Evolutionary conservation across 2,888 invertebrate species (phyloP), one percentile per base, ranked within the genome.

Genomic region (Urechis unicinctus): DNA sequence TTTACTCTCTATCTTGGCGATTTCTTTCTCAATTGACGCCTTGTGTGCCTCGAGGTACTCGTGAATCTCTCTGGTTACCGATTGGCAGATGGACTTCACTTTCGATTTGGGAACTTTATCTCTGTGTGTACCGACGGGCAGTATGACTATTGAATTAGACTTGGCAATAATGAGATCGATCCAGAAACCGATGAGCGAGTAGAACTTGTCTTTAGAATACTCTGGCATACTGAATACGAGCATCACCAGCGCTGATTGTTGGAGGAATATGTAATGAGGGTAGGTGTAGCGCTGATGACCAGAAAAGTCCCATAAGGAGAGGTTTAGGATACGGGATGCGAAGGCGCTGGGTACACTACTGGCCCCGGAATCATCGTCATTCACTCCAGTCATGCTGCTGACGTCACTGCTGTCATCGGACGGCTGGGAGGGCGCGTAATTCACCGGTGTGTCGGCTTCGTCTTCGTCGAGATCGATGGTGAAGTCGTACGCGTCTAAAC

Each of bases 101-200:
- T 55, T 47, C 21, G 62, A 54, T 22, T 61, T 52, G 17, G 57
- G 58, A 25, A 74, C 48, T 50, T 58, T 60, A 56, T 77, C 75
- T 4, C 67, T 57, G 42, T 75, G 71, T 1, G 75, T 75, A 13
- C 73, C 77, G 1, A 76, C 73, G 9, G 73, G 60, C 13, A 75
- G 53, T 9, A 74, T 66, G 1, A 67, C 64, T 1, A 74, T 56
- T 49, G 71, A 69, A 58, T 75, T 75, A 26, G 67, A 69, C 51
- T 68, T 69, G 4, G 70, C 68, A 13, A 76, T 68, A 66, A 77
- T 67, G 69, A 71, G 73, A 56, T 76, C 72, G 45, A 77, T 64
- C 76, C 76, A 77, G 1, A 64, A 63, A 3, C 72, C 73, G 21
- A 77, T 66, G 60, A 66, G 56, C 22, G 69, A 64, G 3, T 69